Base-by-base conservation (phyloP, 1,140 invertebrate species). In the Anoplophora glabripennis region DNA sequence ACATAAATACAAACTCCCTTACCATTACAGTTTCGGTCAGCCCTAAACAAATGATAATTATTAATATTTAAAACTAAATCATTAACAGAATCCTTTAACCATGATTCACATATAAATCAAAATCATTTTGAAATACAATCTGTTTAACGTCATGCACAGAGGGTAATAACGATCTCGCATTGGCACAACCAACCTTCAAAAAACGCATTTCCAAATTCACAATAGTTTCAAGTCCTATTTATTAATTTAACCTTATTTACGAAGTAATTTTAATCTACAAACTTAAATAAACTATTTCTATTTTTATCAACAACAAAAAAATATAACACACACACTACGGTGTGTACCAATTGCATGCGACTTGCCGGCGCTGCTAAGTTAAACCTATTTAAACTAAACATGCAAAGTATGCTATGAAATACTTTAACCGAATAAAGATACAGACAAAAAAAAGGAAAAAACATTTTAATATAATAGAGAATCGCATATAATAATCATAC, bases 51-150 rank as follows among this genome's bases (percentile, higher is more conserved):
- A 49, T 35, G 28, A 49, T 33, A 49, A 8, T 33, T 33, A 36
- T 36, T 12, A 49, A 49, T 17, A n/a, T 49, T 49, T 33, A 49
- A 34, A 11, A 33, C 21, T 12, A 33, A 21, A 33, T 49, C 34
- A 49, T 49, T 21, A 49, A 15, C 34, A 33, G 46, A 49, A 49
- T 49, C 8, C n/a, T 49, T 49, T 14, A 49, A n/a, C 33, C 33
- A 49, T 35, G 46, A 33, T 36, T 36, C 46, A 49, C 17, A 49
- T 33, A 36, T 49, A 49, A 33, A 49, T 49, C 46, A 14, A 49
- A 28, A 2, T 21, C 28, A 49, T 49, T 49, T 11, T 49, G 21
- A 4, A 49, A 33, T n/a, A 49, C 46, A 9, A 49, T 49, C n/a
- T 49, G 33, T 33, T 49, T 49, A 33, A 49, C 46, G 14, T 49